These are phyloP conservation scores for Decapterus maruadsi DNA, from an alignment of 2,797 vertebrate species.

Conservation along the genomic window DNA sequence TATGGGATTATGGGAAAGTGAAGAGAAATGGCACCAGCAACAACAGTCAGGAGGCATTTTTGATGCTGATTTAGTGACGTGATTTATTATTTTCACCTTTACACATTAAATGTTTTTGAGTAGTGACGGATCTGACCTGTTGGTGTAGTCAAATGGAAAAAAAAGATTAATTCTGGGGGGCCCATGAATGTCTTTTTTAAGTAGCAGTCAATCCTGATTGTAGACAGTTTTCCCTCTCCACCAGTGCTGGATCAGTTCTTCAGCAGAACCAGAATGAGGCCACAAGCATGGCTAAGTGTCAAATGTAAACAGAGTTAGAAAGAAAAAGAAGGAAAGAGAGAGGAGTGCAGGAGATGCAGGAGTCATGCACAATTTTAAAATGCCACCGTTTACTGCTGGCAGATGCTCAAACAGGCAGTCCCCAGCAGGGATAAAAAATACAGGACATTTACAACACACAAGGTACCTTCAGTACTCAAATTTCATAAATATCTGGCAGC, in stretches of 20 bases:
- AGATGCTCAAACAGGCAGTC: slow-evolving; percentile 26
- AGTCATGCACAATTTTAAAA: slow-evolving; percentile 56
- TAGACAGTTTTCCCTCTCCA: slow-evolving; percentile 1
- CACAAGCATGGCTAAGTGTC: background rate
- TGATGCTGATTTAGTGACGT: background rate
- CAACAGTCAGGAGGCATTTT: background rate
- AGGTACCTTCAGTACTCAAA: background rate
- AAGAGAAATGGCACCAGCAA: background rate
- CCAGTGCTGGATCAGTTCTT: background rate
- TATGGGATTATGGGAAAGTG: background rate
- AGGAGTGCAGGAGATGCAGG: slow-evolving; percentile 36
- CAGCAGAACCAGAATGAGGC: slow-evolving; percentile 7
- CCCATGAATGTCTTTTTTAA: background rate
- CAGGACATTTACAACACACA: background rate
- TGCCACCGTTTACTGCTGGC: slow-evolving; percentile 44
- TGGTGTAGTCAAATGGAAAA: background rate
- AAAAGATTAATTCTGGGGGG: background rate
- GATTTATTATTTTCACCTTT: background rate
- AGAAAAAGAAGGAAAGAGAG: background rate
- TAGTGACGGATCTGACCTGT: background rate
- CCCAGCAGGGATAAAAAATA: background rate
- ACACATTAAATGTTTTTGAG: background rate
- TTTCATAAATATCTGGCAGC: background rate
- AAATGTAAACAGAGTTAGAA: slow-evolving; percentile 6
- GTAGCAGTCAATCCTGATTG: background rate